Evolutionary conservation across 1,140 invertebrate species (phyloP).

Genomic region (Drosophila funebris): DNA sequence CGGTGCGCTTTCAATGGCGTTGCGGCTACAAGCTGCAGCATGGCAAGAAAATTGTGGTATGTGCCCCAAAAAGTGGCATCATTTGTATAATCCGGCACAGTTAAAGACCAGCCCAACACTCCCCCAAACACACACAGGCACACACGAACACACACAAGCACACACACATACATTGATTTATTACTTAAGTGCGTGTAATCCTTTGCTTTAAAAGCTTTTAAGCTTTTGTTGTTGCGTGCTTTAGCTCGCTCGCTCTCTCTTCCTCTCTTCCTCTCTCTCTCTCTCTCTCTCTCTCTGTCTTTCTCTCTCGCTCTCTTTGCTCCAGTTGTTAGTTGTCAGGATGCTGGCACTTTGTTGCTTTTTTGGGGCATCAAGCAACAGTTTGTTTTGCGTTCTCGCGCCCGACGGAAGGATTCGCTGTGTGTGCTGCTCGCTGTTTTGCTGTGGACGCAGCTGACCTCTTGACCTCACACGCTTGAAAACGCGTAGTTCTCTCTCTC

Average conservation of each 20-base stretch:
- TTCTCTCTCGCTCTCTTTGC: background rate
- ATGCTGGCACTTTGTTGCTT: constrained; percentile 35
- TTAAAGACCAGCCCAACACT: background rate
- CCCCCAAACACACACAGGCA: background rate
- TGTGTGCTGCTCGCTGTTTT: constrained; percentile 22
- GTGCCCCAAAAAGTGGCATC: background rate
- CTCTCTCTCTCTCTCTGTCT: background rate
- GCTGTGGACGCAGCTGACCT: constrained; percentile 3
- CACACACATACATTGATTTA: constrained; percentile 61
- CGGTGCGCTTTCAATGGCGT: constrained; percentile 68
- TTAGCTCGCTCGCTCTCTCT: constrained; percentile 8
- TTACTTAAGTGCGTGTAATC: constrained; percentile 64
- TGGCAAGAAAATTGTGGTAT: constrained; percentile 60
- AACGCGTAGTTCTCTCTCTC: background rate
- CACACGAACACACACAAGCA: no score
- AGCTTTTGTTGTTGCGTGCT: constrained; percentile 28
- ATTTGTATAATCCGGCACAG: constrained; percentile 4
- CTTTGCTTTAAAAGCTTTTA: constrained; percentile 64
- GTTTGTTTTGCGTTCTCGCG: constrained; percentile 72
- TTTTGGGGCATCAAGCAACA: constrained; percentile 56
- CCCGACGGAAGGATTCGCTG: constrained; percentile 55
- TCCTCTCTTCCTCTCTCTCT: background rate
- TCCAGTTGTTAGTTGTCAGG: background rate
- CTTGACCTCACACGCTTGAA: constrained; percentile 4
- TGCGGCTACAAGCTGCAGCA: constrained; percentile 54